Base-by-base conservation (phyloP, 2,113 vertebrate species). In the Merops nubicus region DNA sequence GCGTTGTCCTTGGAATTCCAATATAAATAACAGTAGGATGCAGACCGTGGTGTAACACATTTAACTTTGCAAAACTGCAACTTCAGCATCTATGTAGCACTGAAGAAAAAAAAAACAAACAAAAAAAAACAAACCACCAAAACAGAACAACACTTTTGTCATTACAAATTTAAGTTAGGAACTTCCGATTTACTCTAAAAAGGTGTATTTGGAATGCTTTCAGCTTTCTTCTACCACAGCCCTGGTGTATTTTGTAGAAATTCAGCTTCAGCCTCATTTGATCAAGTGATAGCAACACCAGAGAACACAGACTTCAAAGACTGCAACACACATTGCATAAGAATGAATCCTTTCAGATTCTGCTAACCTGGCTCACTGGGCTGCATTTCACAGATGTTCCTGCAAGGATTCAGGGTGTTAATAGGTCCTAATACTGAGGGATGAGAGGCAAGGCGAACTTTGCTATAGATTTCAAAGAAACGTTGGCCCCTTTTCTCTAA, bases 361-460 rank as follows among this genome's bases (percentile, higher is more conserved):
- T 53, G 21, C 69, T 47, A 43, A 29, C 8, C 28, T 59, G 19
- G 22, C 13, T 36, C 13, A 4, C 36, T 14, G 54, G 16, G 28
- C 18, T 72, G 17, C 17, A 13, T n/a, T n/a, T 80, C 21, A 62
- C 1, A 31, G 16, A 29, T 25, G 19, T 5, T 60, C 12, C n/a
- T 86, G 10, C 20, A 33, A 4, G 5, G 42, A 28, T 15, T 53
- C 28, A 23, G 31, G 8, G 8, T 18, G 19, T 4, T 48, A 34
- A 19, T 1, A 8, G 4, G 2, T 57, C 12, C 19, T 42, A 29
- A 3, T 22, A 29, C 1, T 21, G 28, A 59, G 21, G 10, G 0
- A 1, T 21, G 6, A 62, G 36, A 59, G 18, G 15, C 20, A 59
- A 78, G 17, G 15, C 1, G 5, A 50, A 18, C 25, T 64, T 26